Conservation (phyloP, 2,888 invertebrate species). For the Zygothrica quintamaculata region DNA sequence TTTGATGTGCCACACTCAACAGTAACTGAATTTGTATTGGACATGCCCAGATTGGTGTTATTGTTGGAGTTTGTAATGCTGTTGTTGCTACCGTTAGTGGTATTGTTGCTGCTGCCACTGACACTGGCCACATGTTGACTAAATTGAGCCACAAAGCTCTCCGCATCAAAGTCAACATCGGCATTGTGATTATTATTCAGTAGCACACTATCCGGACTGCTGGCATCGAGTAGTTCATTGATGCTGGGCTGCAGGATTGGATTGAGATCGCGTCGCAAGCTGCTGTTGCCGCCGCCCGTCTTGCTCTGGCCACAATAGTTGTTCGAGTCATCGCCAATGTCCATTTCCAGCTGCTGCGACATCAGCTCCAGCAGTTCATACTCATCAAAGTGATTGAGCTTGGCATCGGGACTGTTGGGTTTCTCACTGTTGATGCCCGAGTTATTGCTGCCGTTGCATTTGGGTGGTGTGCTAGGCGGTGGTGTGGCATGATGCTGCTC, state of each 20-base stretch:
- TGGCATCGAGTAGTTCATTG: conserved; percentile 85
- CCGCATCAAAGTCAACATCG: conserved; percentile 80
- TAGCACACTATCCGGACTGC: conserved; percentile 69
- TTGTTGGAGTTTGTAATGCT: conserved; percentile 28
- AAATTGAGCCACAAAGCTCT: conserved; percentile 80
- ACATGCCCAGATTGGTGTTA: conserved; percentile 13
- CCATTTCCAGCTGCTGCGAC: conserved; percentile 86
- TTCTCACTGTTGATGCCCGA: conserved; percentile 46
- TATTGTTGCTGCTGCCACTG: conserved; percentile 24
- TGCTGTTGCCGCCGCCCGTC: conserved; percentile 27
- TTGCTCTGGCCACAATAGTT: conserved; percentile 46
- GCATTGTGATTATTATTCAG: conserved; percentile 58
- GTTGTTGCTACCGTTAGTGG: no score
- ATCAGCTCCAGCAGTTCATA: conserved; percentile 83
- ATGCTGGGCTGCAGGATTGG: conserved; percentile 84
- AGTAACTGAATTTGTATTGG: conserved; percentile 35
- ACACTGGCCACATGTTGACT: conserved; percentile 66
- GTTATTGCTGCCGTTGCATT: conserved; percentile 48
- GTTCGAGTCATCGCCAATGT: conserved; percentile 84
- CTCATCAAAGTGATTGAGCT: conserved; percentile 84
- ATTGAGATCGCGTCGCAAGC: conserved; percentile 82
- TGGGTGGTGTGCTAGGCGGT: conserved; percentile 63
- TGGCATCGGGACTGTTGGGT: conserved; percentile 72
- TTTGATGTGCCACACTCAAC: conserved; percentile 48
- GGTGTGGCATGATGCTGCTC: conserved; percentile 80